Evolutionary conservation across 2,888 invertebrate species (phyloP).

Genomic region (Phortica magna): DNA sequence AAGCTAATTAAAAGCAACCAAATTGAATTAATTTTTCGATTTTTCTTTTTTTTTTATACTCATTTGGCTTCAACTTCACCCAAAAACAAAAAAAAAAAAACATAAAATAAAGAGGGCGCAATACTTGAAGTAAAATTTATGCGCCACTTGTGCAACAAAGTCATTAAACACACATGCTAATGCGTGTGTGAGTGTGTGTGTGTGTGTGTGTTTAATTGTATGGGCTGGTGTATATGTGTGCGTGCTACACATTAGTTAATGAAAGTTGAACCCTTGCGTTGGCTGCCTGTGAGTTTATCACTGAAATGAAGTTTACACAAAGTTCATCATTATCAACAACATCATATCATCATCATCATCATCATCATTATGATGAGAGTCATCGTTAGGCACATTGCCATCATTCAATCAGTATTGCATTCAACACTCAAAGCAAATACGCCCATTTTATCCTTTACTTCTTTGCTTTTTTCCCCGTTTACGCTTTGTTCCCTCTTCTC

Average conservation of each 20-base stretch:
- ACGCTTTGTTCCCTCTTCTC: too few relatives aligned
- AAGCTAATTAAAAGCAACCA: conserved; percentile 16
- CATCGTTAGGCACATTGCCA: not conserved
- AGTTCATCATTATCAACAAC: too few relatives aligned
- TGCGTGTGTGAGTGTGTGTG: not conserved
- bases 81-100: conserved; percentile 1
- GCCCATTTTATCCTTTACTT: too few relatives aligned
- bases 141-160: not conserved
- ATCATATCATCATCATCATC: too few relatives aligned
- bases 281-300: not conserved
- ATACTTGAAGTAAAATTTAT: not conserved
- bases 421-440: conserved; percentile 3
- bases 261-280: conserved; percentile 4
- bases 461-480: too few relatives aligned
- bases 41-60: not conserved
- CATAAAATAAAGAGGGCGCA: not conserved
- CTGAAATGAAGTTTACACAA: too few relatives aligned
- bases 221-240: too few relatives aligned
- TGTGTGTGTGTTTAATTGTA: too few relatives aligned
- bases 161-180: not conserved
- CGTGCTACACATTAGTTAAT: conserved; percentile 10
- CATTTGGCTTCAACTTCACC: not conserved
- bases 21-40: not conserved
- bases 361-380: too few relatives aligned
- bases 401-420: conserved; percentile 8